Percentiles rank a stretch among this genome's conserved stretches.
Conservation (phyloP, 1,140 invertebrate species). For the Teleogryllus occipitalis region DNA sequence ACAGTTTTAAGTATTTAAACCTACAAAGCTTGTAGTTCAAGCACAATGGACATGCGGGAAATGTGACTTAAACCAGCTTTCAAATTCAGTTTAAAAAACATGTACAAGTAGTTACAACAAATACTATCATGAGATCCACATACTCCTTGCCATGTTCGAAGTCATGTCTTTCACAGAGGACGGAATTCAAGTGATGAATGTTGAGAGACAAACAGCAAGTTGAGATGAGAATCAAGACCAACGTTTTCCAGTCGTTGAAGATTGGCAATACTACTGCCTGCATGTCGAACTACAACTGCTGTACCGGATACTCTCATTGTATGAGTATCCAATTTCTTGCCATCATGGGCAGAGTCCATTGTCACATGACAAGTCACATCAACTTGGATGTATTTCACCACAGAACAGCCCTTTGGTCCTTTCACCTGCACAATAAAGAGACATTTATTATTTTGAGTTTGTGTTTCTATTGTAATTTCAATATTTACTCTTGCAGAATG, state of each 20-base stretch:
- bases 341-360: conserved; percentile 45
- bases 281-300: conserved; percentile 50
- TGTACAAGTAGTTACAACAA: neutral
- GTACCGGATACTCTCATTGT: conserved; percentile 55
- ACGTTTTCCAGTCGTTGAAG: conserved; percentile 52
- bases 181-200: conserved; percentile 51
- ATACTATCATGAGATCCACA: neutral
- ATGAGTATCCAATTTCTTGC: conserved; percentile 42
- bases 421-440: conserved; percentile 22
- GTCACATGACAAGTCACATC: conserved; percentile 56
- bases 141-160: neutral
- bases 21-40: no score
- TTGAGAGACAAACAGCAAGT: conserved; percentile 51
- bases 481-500: neutral
- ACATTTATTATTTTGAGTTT: neutral
- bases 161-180: conserved; percentile 14
- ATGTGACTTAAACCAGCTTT: no score
- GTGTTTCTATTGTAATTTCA: no score
- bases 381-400: conserved; percentile 54
- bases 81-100: no score
- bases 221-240: conserved; percentile 55
- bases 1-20: neutral
- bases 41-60: no score
- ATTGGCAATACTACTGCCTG: conserved; percentile 39
- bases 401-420: conserved; percentile 37